Evolutionary conservation across 2,113 vertebrate species (phyloP), one percentile per base, ranked within the genome.

Genomic region (Limanda limanda): DNA sequence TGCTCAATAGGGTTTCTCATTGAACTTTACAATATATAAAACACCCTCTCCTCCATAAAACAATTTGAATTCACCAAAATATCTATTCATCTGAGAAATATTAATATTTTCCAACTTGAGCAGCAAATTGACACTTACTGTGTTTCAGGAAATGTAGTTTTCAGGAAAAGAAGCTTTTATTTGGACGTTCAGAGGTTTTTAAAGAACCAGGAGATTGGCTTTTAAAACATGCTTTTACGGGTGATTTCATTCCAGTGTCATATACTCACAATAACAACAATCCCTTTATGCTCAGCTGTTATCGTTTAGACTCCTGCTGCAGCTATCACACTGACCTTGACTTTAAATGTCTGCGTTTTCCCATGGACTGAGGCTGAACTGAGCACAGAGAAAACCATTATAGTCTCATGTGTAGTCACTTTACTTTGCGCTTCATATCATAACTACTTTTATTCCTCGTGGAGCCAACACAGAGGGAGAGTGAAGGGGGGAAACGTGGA

Each of bases 291-390:
- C 37, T 35, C 21, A 35, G 74, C 35, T 67, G 40, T 78, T 72
- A 66, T 58, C 23, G 27, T 79, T 59, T 23, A 60, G 59, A 51
- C 24, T 55, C 56, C 31, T 58, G 59, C 10, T 76, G 67, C 68
- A 70, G 55, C 31, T 24, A 59, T 71, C 27, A 70, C 17, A 54
- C 68, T 58, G 73, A 56, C 81, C 81, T 83, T 81, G 78, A 57
- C 51, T 69, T 71, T 24, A 57, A 69, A 74, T 66, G 42, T 37
- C 62, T 64, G 55, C 10, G 15, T 76, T 65, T 78, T 54, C 55
- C 83, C 35, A 13, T 0, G 42, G 42, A 40, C 59, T n/a, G 35
- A 45, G 35, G 66, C 60, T n/a, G 1, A 79, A 61, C 47, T 31
- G 65, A 47, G 55, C 42, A 47, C 51, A 74, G 37, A 56, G 56